Percentiles rank a stretch among this genome's conserved stretches.
These are phyloP conservation scores for Macquaria australasica DNA, from an alignment of 2,113 vertebrate genomes.

Conservation along the genomic window DNA sequence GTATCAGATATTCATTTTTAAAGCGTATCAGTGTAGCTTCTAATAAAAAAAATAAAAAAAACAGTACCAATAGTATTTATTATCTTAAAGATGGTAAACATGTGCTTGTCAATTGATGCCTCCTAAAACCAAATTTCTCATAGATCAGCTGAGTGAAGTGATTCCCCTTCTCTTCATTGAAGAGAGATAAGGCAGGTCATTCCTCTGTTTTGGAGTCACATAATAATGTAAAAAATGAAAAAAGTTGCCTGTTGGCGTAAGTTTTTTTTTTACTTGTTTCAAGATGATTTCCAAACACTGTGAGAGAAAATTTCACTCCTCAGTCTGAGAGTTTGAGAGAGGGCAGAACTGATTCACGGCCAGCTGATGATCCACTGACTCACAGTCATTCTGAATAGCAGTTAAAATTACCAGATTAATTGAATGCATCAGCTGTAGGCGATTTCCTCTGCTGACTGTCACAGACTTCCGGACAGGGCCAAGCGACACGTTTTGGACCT, in stretches of 20 bases:
- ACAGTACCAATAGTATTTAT: background rate
- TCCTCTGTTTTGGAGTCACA: background rate
- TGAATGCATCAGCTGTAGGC: constrained; percentile 13
- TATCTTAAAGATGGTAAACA: background rate
- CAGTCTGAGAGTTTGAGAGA: background rate
- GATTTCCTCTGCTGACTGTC: constrained; percentile 3
- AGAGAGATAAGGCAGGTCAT: background rate
- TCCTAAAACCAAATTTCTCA: background rate
- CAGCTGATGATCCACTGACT: constrained; percentile 13
- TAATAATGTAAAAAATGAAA: background rate
- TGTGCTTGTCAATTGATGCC: background rate
- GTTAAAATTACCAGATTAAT: constrained; percentile 9
- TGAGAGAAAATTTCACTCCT: background rate
- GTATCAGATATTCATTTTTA: background rate
- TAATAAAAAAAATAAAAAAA: background rate
- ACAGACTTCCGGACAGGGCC: background rate
- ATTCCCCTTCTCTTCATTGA: background rate
- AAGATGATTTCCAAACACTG: background rate
- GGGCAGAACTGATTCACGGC: background rate
- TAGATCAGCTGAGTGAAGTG: background rate
- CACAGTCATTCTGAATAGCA: background rate
- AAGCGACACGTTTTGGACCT: background rate
- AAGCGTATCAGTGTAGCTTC: background rate
- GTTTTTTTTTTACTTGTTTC: background rate
- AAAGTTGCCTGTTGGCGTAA: background rate